Evolutionary conservation across 1,140 invertebrate species (phyloP).

Genomic region (Drosophila arawakana): DNA sequence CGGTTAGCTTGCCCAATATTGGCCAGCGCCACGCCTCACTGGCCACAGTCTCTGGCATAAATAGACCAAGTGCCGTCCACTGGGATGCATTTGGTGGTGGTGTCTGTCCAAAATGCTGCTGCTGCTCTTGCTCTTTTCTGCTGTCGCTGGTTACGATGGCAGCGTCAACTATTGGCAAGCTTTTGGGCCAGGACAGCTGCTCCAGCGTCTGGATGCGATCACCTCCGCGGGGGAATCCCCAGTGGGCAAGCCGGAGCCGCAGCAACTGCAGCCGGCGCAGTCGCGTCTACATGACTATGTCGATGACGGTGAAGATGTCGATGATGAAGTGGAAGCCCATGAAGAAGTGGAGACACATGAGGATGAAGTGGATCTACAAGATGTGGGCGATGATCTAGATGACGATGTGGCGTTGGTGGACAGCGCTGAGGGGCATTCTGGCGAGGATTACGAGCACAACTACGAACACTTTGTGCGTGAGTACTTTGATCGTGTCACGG

Average conservation of each 20-base stretch:
- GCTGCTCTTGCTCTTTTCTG: constrained; percentile 46
- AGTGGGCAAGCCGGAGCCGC: background rate
- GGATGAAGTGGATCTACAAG: constrained; percentile 17
- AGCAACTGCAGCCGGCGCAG: constrained; percentile 29
- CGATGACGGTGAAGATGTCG: constrained; percentile 8
- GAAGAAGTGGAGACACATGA: background rate
- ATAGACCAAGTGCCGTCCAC: constrained; percentile 4
- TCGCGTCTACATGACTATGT: constrained; percentile 33
- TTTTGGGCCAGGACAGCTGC: constrained; percentile 66
- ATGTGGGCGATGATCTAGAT: background rate
- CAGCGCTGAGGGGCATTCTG: constrained; percentile 56
- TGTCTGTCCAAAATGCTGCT: constrained; percentile 31
- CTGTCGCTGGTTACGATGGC: constrained; percentile 49
- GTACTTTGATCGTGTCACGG: constrained; percentile 62
- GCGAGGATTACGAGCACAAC: constrained; percentile 71
- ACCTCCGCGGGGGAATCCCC: constrained; percentile 30
- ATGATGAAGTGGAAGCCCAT: background rate
- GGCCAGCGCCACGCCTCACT: constrained; percentile 29
- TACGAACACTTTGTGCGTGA: constrained; percentile 75
- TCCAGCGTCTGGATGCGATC: constrained; percentile 58
- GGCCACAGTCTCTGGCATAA: constrained; percentile 31
- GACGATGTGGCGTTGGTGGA: background rate
- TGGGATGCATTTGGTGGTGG: background rate
- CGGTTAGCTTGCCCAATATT: constrained; percentile 53
- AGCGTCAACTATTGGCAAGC: constrained; percentile 72